phyloP scores from a whole-genome alignment of 2,797 vertebrate species.

The Poecilia gillii region DNA sequence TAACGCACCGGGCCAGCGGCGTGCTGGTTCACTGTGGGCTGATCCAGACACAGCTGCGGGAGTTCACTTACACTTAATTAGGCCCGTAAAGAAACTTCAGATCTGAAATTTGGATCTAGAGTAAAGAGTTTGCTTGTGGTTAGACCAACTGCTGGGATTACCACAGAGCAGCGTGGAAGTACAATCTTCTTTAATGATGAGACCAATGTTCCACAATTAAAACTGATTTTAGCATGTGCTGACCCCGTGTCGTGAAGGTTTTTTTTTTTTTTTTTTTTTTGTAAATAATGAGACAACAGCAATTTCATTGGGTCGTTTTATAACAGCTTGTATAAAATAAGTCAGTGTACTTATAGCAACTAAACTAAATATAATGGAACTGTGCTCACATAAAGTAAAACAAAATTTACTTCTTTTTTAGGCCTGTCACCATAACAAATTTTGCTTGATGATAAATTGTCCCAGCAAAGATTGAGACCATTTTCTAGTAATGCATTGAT shows the following conservation, averaged over 20 bases:
- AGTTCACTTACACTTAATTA: neutral
- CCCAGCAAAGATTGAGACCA: too few species aligned
- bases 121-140: constrained; percentile 3
- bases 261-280: neutral
- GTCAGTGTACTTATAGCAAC: neutral
- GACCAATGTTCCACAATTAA: neutral
- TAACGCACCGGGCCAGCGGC: neutral
- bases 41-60: neutral
- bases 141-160: neutral
- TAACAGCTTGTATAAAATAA: neutral
- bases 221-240: neutral
- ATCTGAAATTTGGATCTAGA: neutral
- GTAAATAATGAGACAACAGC: neutral
- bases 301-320: neutral
- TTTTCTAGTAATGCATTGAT: too few species aligned
- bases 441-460: too few species aligned
- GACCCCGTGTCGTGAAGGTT: neutral
- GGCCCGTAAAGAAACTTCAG: neutral
- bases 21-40: neutral
- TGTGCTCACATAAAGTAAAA: neutral
- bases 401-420: neutral
- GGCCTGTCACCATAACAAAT: too few species aligned
- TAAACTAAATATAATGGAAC: neutral
- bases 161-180: neutral
- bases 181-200: neutral